A percentile compares a stretch with the other conserved stretches of the same genome.
Conservation (phyloP, 2,888 invertebrate genomes). For the Macaria notata region DNA sequence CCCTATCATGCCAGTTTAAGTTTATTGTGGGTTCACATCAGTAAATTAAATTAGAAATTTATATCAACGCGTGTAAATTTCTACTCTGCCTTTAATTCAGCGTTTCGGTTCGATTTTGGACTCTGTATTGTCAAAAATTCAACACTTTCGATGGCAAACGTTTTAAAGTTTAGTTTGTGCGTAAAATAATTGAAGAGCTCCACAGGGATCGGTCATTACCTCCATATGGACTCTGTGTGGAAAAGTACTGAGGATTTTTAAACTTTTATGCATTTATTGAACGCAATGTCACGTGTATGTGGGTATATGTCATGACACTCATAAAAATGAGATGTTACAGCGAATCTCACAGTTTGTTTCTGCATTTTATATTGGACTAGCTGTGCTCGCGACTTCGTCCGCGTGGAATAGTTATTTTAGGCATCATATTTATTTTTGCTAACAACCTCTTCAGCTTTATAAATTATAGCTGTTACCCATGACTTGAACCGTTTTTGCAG, state of each 20-base stretch:
- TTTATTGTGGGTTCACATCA: constrained; percentile 4
- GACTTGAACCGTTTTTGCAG: too few species aligned
- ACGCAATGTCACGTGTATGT: constrained; percentile 10
- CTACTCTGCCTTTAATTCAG: not conserved
- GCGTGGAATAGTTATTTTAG: too few species aligned
- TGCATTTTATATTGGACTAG: constrained; percentile 3
- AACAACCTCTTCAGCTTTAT: too few species aligned
- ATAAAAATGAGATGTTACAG: constrained; percentile 22
- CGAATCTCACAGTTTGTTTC: constrained; percentile 9
- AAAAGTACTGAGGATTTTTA: constrained; percentile 7
- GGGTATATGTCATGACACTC: constrained; percentile 19
- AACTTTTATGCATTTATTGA: constrained; percentile 5
- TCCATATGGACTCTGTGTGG: constrained; percentile 15
- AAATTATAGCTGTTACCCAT: too few species aligned
- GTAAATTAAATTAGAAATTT: constrained; percentile 19
- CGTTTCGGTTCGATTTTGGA: constrained; percentile 1
- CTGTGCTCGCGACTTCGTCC: too few species aligned
- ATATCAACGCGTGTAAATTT: not conserved
- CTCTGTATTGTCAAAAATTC: not conserved
- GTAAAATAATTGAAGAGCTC: not conserved
- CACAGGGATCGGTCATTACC: constrained; percentile 26
- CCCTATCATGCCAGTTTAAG: constrained; percentile 11
- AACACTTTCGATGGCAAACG: not conserved
- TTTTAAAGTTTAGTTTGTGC: not conserved
- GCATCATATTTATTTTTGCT: too few species aligned